Evolutionary conservation across 2,113 vertebrate species (phyloP).

Genomic region (cat (Felis catus)): F.catus_Fca126_mat1.0 CM031416.1:69232001-69232500

Average conservation of each 20-base stretch:
- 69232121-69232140: background rate
- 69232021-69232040: background rate
- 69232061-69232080: background rate
- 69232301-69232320: background rate
- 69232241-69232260: background rate
- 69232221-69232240: background rate
- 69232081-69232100: background rate
- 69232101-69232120: background rate
- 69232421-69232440: background rate
- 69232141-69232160: background rate
- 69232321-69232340: background rate
- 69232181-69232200: background rate
- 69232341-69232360: background rate
- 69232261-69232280: background rate
- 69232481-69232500: background rate
- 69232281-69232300: background rate
- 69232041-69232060: background rate
- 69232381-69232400: rapidly evolving
- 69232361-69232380: background rate
- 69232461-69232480: background rate
- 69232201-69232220: background rate
- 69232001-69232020: background rate
- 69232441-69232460: background rate
- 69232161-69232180: background rate
- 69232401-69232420: background rate